Percentiles rank a stretch among this genome's conserved stretches.
phyloP scores from a whole-genome alignment of 2,888 invertebrate genomes.

The Conistra vaccinii region DNA sequence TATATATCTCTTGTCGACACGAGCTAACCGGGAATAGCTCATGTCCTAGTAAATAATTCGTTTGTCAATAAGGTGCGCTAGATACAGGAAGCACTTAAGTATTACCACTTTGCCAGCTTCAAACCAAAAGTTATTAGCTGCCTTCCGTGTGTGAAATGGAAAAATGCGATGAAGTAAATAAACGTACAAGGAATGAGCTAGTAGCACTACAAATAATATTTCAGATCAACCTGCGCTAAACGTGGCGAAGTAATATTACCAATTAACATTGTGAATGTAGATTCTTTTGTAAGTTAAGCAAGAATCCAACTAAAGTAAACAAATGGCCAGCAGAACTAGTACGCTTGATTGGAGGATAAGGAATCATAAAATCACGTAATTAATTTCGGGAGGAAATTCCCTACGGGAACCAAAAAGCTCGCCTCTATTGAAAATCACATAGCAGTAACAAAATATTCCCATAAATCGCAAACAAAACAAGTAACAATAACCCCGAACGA shows the following conservation, averaged over 20 bases:
- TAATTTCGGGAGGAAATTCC: slow-evolving; percentile 12
- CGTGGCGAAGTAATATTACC: neutral
- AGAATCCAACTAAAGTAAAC: slow-evolving; percentile 11
- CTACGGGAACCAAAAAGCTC: slow-evolving; percentile 15
- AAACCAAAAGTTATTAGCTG: neutral
- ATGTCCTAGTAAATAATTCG: neutral
- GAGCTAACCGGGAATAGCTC: neutral
- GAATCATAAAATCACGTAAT: slow-evolving; percentile 34
- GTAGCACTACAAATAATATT: too few relatives aligned
- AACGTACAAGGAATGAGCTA: neutral
- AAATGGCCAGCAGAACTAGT: neutral
- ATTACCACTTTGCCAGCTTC: neutral
- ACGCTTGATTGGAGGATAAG: slow-evolving; percentile 27
- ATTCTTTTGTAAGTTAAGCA: neutral
- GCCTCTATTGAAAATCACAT: slow-evolving; percentile 25
- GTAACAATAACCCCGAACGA: slow-evolving; percentile 38
- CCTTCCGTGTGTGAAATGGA: neutral
- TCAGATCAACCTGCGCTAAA: too few relatives aligned
- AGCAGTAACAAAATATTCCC: slow-evolving; percentile 30
- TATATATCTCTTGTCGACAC: neutral
- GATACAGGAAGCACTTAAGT: neutral
- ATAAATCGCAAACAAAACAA: slow-evolving; percentile 51
- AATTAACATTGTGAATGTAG: neutral
- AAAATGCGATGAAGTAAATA: neutral
- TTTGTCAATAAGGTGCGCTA: neutral